Conservation (phyloP, 2,797 vertebrate genomes). For the Halcyon badia region DNA sequence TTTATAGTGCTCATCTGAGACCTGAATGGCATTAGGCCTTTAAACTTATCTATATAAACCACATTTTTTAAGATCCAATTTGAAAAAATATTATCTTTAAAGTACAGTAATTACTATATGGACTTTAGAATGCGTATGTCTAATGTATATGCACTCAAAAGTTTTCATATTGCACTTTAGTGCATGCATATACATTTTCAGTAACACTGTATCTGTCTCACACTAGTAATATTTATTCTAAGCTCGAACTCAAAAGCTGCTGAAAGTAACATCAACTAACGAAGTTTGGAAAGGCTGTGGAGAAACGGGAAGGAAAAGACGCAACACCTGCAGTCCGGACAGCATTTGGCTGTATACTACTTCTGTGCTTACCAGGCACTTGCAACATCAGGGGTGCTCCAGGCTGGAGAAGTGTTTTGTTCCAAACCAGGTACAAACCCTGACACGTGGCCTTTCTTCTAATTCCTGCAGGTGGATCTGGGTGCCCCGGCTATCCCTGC, state of each 20-base stretch:
- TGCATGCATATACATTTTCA: background rate
- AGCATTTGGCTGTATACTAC: background rate
- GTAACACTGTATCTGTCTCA: background rate
- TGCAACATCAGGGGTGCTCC: accelerated
- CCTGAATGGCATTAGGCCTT: background rate
- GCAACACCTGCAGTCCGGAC: background rate
- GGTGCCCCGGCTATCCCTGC: slow-evolving; percentile 89
- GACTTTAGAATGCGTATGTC: background rate
- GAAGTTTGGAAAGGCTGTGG: background rate
- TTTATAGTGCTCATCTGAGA: background rate
- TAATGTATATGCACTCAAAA: background rate
- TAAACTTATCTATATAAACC: background rate
- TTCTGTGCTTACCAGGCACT: background rate
- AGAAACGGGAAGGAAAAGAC: background rate
- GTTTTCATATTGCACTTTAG: background rate
- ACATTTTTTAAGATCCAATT: background rate
- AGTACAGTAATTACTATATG: background rate
- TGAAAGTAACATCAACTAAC: background rate
- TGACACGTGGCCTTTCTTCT: background rate
- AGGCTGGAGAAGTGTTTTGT: background rate
- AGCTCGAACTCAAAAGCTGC: background rate
- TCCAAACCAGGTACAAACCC: background rate
- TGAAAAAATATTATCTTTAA: accelerated
- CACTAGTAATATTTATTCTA: background rate
- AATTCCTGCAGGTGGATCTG: slow-evolving; percentile 88